Evolutionary conservation across 1,140 invertebrate species (phyloP).

Genomic region (Aphis craccivora): DNA sequence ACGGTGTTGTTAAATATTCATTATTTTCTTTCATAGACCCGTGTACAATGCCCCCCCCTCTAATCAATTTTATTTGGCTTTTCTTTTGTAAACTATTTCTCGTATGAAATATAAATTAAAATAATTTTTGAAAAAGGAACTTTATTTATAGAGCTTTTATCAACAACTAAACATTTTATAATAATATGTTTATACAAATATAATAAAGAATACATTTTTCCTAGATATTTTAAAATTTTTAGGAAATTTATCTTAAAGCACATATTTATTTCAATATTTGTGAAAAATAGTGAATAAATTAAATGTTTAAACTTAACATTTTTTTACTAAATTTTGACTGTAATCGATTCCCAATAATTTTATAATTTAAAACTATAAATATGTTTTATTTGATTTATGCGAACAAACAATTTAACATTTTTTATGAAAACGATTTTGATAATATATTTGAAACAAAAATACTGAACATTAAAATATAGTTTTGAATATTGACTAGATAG

Average conservation of each 20-base stretch:
- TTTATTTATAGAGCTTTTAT: neutral
- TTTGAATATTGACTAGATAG: neutral
- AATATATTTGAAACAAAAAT: neutral
- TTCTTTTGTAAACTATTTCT: neutral
- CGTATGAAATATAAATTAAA: neutral
- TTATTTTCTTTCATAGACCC: neutral
- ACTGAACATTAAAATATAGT: neutral
- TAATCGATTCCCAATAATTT: neutral
- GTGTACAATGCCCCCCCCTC: neutral
- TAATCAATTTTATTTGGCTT: slow-evolving; percentile 11
- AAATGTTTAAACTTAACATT: too few relatives aligned
- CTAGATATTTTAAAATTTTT: neutral
- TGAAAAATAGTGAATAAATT: too few relatives aligned
- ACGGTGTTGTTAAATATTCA: neutral
- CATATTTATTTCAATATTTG: neutral
- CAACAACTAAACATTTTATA: neutral
- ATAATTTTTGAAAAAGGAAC: neutral
- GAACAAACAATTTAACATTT: neutral
- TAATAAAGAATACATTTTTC: neutral
- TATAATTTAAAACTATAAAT: neutral
- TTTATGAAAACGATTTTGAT: neutral
- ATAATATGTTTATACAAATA: neutral
- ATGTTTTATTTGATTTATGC: neutral
- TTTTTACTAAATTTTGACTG: neutral
- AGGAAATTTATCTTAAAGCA: neutral